Evolutionary conservation across 2,113 vertebrate species (phyloP).

Genomic region (Prunella himalayana): DNA sequence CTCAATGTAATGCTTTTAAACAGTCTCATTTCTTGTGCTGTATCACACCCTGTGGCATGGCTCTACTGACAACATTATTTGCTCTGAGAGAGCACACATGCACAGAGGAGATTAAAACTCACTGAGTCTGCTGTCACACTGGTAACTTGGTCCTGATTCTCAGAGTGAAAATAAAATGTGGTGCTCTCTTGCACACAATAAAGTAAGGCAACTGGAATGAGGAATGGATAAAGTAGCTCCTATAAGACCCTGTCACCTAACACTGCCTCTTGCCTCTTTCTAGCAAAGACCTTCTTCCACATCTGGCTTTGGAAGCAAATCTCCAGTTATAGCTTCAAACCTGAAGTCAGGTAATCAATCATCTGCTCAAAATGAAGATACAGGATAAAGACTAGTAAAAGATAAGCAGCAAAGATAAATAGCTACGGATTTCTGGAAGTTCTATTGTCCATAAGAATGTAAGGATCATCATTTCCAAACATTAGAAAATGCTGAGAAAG

Average conservation of each 20-base stretch:
- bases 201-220: background rate
- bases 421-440: background rate
- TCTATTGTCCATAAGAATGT: background rate
- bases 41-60: background rate
- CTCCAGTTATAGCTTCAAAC: background rate
- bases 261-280: background rate
- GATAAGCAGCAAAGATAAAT: background rate
- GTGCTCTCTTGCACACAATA: background rate
- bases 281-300: background rate
- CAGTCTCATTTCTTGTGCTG: background rate
- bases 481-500: background rate
- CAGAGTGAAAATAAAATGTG: background rate
- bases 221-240: background rate
- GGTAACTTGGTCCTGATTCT: background rate
- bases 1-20: background rate
- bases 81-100: rapidly evolving
- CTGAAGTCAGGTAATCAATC: background rate
- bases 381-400: background rate
- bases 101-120: background rate
- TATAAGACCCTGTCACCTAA: background rate
- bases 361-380: background rate
- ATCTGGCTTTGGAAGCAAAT: background rate
- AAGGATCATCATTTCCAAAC: background rate
- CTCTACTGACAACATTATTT: background rate
- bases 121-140: background rate